Conservation (phyloP, 2,888 invertebrate species). For the Pseudoips prasinana region DNA sequence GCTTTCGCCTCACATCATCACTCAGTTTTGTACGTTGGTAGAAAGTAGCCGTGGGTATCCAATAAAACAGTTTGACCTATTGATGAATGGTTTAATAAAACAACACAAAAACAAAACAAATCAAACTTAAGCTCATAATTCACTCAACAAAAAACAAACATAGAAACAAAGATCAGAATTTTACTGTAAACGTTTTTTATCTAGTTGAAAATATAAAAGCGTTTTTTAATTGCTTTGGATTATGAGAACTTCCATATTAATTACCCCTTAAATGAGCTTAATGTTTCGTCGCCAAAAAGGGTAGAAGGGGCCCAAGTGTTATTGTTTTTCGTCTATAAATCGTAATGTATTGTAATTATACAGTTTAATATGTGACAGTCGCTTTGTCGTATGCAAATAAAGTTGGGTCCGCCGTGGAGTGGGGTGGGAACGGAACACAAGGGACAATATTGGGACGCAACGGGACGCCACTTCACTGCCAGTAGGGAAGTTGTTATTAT, state of each 20-base stretch:
- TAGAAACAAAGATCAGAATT: constrained; percentile 46
- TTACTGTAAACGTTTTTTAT: constrained; percentile 49
- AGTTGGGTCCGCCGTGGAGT: constrained; percentile 53
- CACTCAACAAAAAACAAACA: constrained; percentile 21
- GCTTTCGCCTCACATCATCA: too few relatives aligned
- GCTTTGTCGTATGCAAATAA: constrained; percentile 77
- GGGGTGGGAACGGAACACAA: constrained; percentile 66
- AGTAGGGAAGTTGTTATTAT: constrained; percentile 40
- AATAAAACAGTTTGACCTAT: too few relatives aligned
- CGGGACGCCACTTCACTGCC: constrained; percentile 65
- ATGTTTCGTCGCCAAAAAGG: constrained; percentile 61
- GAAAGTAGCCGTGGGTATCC: too few relatives aligned
- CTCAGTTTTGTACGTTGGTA: too few relatives aligned
- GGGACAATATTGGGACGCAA: constrained; percentile 61
- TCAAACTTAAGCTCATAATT: constrained; percentile 16
- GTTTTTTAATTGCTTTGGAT: constrained; percentile 65
- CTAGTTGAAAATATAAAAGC: constrained; percentile 35
- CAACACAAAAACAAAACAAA: too few relatives aligned
- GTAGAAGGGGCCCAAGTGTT: constrained; percentile 54
- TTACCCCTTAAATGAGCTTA: constrained; percentile 74
- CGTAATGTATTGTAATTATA: constrained; percentile 74
- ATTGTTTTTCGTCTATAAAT: constrained; percentile 79
- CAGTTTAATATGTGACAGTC: constrained; percentile 76
- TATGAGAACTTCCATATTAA: constrained; percentile 76
- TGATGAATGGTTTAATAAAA: too few relatives aligned